These are phyloP conservation scores for Anastatus disparis DNA, from an alignment of 1,140 invertebrate species.

Conservation along the genomic window DNA sequence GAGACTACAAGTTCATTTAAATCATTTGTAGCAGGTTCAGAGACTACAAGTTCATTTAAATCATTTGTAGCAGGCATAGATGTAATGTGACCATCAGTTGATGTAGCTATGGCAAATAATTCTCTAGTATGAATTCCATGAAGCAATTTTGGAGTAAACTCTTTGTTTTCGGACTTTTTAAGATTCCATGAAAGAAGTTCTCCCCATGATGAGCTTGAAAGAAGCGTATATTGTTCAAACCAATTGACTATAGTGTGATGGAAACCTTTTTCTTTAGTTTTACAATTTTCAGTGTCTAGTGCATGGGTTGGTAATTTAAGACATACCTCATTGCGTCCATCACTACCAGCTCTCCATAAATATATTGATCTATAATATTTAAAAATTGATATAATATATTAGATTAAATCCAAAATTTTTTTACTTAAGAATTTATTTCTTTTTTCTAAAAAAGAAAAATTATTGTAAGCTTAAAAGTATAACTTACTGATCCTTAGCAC, in stretches of 20 bases:
- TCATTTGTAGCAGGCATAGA: no score
- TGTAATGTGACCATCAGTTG: no score
- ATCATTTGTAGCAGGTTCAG: no score
- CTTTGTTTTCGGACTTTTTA: slow-evolving; percentile 42
- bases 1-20: no score
- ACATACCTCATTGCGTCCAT: slow-evolving; percentile 68
- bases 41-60: no score
- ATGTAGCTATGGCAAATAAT: slow-evolving; percentile 66
- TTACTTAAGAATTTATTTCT: no score
- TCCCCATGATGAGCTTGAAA: slow-evolving; percentile 65
- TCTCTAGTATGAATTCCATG: slow-evolving; percentile 66
- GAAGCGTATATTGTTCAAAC: slow-evolving; percentile 65
- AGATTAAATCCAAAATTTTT: not conserved
- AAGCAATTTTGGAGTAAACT: slow-evolving; percentile 56
- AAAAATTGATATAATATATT: slow-evolving; percentile 15
- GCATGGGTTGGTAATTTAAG: no score
- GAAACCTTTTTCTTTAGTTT: no score
- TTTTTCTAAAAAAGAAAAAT: not conserved
- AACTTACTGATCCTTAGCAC: slow-evolving; percentile 63
- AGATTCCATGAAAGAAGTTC: slow-evolving; percentile 69
- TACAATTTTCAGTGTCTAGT: no score
- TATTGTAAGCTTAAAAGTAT: not conserved
- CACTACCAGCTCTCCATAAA: slow-evolving; percentile 70
- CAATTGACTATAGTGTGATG: slow-evolving; percentile 69
- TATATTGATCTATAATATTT: slow-evolving; percentile 60